These are phyloP conservation scores for Ceratothoa steindachneri DNA, from an alignment of 2,888 invertebrate species.

Conservation along the genomic window DNA sequence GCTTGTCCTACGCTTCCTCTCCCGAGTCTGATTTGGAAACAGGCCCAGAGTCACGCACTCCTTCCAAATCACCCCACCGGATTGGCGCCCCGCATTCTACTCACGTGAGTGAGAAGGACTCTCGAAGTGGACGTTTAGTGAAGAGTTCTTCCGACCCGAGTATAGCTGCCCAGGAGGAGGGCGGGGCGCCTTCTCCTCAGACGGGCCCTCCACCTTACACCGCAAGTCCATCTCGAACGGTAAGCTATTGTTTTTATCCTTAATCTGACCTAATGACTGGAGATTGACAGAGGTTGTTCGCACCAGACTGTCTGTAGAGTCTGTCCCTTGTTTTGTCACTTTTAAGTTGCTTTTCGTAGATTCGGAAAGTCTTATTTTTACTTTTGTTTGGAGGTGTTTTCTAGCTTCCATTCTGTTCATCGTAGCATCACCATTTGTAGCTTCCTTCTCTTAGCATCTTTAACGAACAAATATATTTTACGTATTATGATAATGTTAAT, in stretches of 20 bases:
- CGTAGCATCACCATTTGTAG: no score
- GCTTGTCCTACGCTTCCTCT: slow-evolving; percentile 91
- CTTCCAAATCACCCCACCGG: slow-evolving; percentile 60
- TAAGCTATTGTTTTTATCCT: neutral
- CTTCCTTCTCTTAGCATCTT: no score
- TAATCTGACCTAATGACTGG: neutral
- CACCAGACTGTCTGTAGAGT: neutral
- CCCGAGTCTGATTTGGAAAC: slow-evolving; percentile 87
- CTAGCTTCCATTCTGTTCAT: no score
- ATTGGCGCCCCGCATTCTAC: slow-evolving; percentile 56
- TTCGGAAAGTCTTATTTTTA: no score
- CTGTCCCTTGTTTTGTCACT: no score
- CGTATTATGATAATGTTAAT: no score
- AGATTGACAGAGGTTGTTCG: neutral
- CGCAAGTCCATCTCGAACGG: slow-evolving; percentile 38
- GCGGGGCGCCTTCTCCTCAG: slow-evolving; percentile 27
- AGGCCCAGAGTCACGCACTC: slow-evolving; percentile 59
- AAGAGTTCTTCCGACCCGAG: slow-evolving; percentile 92
- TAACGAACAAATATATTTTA: no score
- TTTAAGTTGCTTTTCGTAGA: no score
- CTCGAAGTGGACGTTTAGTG: slow-evolving; percentile 55
- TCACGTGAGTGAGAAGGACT: slow-evolving; percentile 49
- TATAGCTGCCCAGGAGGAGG: slow-evolving; percentile 84
- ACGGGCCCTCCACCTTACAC: slow-evolving; percentile 40
- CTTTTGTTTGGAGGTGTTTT: no score